phyloP scores from a whole-genome alignment of 2,113 vertebrate genomes.

The Dendrocopos noguchii region DNA sequence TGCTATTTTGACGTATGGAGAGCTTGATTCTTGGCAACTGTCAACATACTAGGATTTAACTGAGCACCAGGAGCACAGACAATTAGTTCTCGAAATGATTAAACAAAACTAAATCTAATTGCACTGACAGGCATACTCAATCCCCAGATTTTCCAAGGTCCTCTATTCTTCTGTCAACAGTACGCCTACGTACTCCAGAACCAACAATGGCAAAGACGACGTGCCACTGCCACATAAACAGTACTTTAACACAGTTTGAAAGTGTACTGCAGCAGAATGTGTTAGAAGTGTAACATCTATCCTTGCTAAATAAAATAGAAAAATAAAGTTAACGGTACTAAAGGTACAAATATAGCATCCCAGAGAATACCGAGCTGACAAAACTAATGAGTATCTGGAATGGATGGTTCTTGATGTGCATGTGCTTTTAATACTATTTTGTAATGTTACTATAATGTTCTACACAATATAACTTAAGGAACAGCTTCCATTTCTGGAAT shows the following conservation, averaged over 20 bases:
- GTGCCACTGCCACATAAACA: constrained; percentile 52
- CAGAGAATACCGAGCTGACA: neutral
- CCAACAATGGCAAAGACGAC: constrained; percentile 36
- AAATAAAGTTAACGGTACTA: neutral
- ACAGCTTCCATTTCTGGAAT: neutral
- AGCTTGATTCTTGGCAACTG: neutral
- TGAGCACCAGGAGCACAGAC: neutral
- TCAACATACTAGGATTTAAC: constrained; percentile 23
- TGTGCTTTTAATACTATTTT: neutral
- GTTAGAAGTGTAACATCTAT: neutral
- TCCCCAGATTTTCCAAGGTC: constrained; percentile 34
- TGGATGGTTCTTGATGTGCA: neutral
- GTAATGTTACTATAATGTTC: neutral
- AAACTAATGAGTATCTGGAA: neutral
- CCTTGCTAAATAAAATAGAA: neutral
- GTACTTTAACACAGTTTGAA: constrained; percentile 18
- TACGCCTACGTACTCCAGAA: constrained; percentile 60
- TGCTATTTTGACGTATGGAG: neutral
- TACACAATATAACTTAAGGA: neutral
- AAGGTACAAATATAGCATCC: neutral
- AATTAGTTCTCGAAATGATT: constrained; percentile 24
- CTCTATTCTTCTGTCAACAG: constrained; percentile 59
- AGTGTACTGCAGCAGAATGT: neutral
- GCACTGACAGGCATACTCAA: neutral
- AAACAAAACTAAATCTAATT: constrained; percentile 40